A percentile compares a stretch with the other conserved stretches of the same genome.
Conservation (phyloP, 2,113 vertebrate species). For the Albula goreensis region DNA sequence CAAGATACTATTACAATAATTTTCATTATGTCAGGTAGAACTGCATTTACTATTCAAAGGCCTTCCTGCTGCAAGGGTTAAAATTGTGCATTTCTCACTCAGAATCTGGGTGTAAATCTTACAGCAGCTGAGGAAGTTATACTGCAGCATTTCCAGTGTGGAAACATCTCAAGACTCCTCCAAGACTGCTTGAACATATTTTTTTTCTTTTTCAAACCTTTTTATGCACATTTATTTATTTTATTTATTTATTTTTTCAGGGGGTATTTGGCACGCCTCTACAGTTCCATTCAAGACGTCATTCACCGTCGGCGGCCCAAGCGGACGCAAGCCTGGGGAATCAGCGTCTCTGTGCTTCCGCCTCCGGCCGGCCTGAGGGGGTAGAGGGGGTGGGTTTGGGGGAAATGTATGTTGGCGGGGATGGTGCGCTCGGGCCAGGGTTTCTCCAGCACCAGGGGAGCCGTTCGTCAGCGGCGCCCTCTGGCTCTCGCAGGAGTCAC, state of each 20-base stretch:
- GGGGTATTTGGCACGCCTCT: neutral
- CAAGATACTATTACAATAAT: too few species aligned
- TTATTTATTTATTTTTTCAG: neutral
- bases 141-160: neutral
- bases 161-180: neutral
- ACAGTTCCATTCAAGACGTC: neutral
- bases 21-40: neutral
- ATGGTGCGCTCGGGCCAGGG: neutral
- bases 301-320: neutral
- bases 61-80: neutral
- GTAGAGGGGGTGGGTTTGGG: neutral
- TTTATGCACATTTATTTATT: neutral
- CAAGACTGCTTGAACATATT: too few species aligned
- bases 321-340: neutral
- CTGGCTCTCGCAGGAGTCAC: neutral
- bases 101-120: neutral
- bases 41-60: neutral
- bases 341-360: neutral
- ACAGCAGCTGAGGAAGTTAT: neutral
- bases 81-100: neutral
- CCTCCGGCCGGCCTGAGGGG: neutral
- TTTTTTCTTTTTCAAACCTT: too few species aligned
- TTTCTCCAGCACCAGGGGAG: neutral
- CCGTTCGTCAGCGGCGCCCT: neutral
- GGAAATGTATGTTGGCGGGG: neutral